Evolutionary conservation across 1,140 invertebrate species (phyloP).

Genomic region (Tetranychus urticae): DNA sequence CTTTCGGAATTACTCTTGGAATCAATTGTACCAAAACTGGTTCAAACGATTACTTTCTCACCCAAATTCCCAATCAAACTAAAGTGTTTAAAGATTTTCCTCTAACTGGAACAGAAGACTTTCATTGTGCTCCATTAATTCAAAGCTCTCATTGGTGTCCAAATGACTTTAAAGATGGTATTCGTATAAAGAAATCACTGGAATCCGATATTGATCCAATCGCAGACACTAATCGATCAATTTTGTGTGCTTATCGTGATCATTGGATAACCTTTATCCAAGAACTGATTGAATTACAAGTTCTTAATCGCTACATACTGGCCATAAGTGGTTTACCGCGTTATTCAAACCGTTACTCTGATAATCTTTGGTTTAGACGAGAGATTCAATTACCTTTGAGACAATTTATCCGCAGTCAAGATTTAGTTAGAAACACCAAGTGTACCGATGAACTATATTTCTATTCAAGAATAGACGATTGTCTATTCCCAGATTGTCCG

Average conservation of each 20-base stretch:
- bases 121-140: background rate
- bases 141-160: background rate
- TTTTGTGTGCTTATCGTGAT: background rate
- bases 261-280: background rate
- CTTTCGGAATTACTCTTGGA: too few relatives aligned
- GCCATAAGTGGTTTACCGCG: background rate
- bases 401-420: too few relatives aligned
- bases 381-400: too few relatives aligned
- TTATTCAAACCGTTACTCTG: too few relatives aligned
- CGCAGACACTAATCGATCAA: background rate
- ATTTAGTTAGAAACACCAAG: too few relatives aligned
- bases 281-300: background rate
- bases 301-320: background rate
- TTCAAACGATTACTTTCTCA: too few relatives aligned
- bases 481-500: too few relatives aligned
- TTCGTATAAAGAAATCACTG: background rate
- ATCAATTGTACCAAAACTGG: too few relatives aligned
- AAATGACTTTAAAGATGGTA: background rate
- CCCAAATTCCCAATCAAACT: background rate
- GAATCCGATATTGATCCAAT: background rate
- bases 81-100: background rate
- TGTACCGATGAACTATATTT: too few relatives aligned
- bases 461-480: too few relatives aligned
- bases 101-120: background rate
- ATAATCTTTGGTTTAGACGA: too few relatives aligned